phyloP scores from a whole-genome alignment of 2,797 vertebrate species.

The Borostomias antarcticus region DNA sequence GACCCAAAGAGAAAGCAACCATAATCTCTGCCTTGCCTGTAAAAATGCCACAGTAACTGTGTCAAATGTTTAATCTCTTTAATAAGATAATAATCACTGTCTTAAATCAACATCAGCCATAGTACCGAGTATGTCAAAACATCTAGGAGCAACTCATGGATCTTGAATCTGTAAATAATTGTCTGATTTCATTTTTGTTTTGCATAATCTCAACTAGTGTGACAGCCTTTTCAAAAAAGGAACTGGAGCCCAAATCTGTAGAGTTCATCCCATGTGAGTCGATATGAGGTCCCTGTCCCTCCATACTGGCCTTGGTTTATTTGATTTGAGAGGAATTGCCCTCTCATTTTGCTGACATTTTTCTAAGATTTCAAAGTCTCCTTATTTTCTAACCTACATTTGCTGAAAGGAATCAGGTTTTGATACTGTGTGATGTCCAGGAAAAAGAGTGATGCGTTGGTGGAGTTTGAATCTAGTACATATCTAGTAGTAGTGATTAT shows the following conservation, averaged over 20 bases:
- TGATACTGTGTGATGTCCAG: not conserved
- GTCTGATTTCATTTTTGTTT: conserved; percentile 32
- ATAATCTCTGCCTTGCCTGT: conserved; percentile 65
- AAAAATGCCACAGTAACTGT: conserved; percentile 35
- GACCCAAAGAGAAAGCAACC: conserved; percentile 57
- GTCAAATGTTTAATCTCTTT: conserved; percentile 52
- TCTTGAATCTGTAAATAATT: conserved; percentile 64
- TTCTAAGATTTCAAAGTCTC: not conserved
- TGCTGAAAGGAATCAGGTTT: not conserved
- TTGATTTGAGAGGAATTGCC: not conserved
- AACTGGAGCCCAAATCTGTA: conserved; percentile 79
- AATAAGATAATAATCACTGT: conserved; percentile 36
- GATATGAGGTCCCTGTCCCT: conserved; percentile 10
- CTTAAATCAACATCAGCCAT: conserved; percentile 66
- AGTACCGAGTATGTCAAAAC: conserved; percentile 83
- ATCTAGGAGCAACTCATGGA: conserved; percentile 51
- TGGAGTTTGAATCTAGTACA: not conserved
- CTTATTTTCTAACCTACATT: not conserved
- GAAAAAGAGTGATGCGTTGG: not conserved
- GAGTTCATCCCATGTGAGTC: conserved; percentile 58
- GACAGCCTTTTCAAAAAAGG: conserved; percentile 66
- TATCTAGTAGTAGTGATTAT: not conserved
- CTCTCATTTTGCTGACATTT: not conserved
- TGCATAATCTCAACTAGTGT: conserved; percentile 36
- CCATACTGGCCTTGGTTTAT: conserved; percentile 30